phyloP scores from a whole-genome alignment of 2,888 invertebrate species.

The Operophtera brumata region DNA sequence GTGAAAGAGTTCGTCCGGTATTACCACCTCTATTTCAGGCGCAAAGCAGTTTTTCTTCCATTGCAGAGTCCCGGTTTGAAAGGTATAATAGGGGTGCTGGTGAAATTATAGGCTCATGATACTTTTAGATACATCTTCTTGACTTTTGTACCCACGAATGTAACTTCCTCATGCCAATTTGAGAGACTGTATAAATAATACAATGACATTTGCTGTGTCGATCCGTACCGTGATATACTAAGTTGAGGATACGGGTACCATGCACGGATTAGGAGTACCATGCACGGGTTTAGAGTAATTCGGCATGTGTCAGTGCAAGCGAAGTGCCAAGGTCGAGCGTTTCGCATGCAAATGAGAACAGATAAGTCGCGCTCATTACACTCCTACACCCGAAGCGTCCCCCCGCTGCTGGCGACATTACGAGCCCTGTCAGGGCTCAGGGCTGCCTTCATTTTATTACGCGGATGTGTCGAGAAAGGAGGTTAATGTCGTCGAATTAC shows the following conservation, averaged over 20 bases:
- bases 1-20: too few species aligned
- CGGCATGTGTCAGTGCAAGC: conserved; percentile 57
- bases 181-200: background rate
- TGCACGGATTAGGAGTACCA: background rate
- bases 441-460: conserved; percentile 71
- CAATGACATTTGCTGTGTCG: background rate
- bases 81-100: too few species aligned
- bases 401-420: conserved; percentile 61
- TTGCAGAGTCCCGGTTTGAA: too few species aligned
- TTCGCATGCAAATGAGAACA: conserved; percentile 73
- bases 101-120: background rate
- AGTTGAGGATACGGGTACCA: background rate
- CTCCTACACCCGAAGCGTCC: conserved; percentile 57
- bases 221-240: background rate
- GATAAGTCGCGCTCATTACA: conserved; percentile 76
- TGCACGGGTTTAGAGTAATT: conserved; percentile 33
- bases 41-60: too few species aligned
- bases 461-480: conserved; percentile 69
- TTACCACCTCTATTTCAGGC: too few species aligned
- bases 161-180: background rate
- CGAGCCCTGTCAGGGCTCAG: conserved; percentile 60
- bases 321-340: conserved; percentile 74
- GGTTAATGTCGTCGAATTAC: conserved; percentile 72
- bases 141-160: background rate
- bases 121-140: conserved; percentile 8